These are phyloP conservation scores for Oryctolagus cuniculus DNA, from an alignment of 2,113 vertebrate species.

Conservation along the genomic window DNA sequence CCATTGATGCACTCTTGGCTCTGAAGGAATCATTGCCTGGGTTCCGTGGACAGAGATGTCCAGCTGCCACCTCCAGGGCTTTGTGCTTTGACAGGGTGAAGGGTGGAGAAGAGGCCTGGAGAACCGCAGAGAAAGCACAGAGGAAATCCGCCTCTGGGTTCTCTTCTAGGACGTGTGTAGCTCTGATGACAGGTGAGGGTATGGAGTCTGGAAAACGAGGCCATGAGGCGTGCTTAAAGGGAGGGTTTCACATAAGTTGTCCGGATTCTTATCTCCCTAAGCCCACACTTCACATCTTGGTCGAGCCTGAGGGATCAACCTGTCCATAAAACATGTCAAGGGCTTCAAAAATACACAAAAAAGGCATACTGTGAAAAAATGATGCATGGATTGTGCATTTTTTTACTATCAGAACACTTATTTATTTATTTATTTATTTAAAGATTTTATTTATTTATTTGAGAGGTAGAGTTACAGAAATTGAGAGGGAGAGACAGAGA, in stretches of 20 bases:
- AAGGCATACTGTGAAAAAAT: too few species aligned
- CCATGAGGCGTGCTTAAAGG: neutral
- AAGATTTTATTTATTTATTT: too few species aligned
- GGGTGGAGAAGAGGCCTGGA: neutral
- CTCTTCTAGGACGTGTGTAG: neutral
- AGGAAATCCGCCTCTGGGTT: constrained; percentile 24
- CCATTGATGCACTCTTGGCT: neutral
- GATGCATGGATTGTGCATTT: too few species aligned
- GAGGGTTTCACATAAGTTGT: neutral
- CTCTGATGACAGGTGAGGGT: neutral
- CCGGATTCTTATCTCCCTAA: neutral
- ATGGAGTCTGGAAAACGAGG: neutral
- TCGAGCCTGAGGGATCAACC: neutral
- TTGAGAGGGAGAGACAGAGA: too few species aligned
- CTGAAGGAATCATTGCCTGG: neutral
- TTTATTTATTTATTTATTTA: too few species aligned
- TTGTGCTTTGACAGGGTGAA: neutral
- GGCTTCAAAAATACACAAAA: too few species aligned
- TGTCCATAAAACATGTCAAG: neutral
- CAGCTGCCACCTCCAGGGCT: neutral
- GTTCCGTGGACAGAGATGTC: neutral
- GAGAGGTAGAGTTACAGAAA: too few species aligned
- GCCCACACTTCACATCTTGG: neutral
- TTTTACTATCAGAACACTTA: too few species aligned
- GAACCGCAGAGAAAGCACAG: neutral